Evolutionary conservation across 2,113 vertebrate genomes (phyloP).

Genomic region (Anoplopoma fimbria): DNA sequence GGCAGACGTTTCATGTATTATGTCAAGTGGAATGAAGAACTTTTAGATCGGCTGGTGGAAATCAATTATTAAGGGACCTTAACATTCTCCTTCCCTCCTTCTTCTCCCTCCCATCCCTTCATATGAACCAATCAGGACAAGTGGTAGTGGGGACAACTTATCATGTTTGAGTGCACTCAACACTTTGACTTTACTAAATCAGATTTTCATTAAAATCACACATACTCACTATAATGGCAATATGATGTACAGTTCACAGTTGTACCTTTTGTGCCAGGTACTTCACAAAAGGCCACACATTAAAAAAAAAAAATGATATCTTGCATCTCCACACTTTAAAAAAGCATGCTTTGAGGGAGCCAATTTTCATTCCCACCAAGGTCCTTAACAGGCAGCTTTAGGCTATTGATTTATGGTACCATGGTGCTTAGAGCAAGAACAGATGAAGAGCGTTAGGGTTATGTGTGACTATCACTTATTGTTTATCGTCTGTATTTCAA

Average conservation of each 20-base stretch:
- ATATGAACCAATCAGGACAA: not conserved
- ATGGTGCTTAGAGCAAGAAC: conserved; percentile 24
- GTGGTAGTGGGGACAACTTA: not conserved
- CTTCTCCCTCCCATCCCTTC: conserved; percentile 14
- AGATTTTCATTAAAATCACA: conserved; percentile 20
- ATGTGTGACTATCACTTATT: conserved; percentile 26
- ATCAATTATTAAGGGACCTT: conserved; percentile 61
- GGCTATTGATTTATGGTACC: conserved; percentile 44
- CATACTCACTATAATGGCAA: not conserved
- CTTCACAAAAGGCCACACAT: not conserved
- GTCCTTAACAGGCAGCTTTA: conserved; percentile 43
- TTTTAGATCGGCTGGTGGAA: conserved; percentile 44
- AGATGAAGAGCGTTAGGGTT: conserved; percentile 13
- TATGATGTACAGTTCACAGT: not conserved
- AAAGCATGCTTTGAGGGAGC: conserved; percentile 27
- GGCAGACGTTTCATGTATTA: conserved; percentile 66
- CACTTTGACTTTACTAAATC: conserved; percentile 10
- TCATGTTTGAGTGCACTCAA: not conserved
- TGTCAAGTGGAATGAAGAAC: conserved; percentile 70
- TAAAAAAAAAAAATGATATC: conserved; percentile 15
- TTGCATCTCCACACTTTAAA: conserved; percentile 4
- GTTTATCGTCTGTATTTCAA: conserved; percentile 1
- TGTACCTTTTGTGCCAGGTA: not conserved
- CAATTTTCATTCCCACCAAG: conserved; percentile 34
- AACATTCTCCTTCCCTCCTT: conserved; percentile 33